Evolutionary conservation across 1,140 invertebrate species (phyloP).

Genomic region (Galleria mellonella): DNA sequence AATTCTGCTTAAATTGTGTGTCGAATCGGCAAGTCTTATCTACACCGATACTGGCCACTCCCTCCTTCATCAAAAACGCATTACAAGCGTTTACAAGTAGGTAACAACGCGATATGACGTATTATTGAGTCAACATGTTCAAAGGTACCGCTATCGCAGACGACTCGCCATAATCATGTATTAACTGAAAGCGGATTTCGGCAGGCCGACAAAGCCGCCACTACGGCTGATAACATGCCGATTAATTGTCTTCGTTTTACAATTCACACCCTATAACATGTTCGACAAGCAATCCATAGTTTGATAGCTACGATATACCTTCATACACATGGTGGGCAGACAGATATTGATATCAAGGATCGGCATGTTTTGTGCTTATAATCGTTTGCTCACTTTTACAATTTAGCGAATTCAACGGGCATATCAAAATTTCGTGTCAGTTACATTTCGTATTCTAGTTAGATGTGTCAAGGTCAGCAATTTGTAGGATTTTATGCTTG

Average conservation of each 20-base stretch:
- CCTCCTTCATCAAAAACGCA: constrained; percentile 65
- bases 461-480: no score
- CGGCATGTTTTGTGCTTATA: no score
- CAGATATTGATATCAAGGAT: no score
- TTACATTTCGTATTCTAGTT: no score
- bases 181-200: constrained; percentile 93
- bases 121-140: constrained; percentile 51
- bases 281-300: constrained; percentile 41
- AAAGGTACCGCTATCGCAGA: constrained; percentile 62
- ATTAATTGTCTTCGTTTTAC: constrained; percentile 63
- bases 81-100: constrained; percentile 61
- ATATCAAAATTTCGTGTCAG: no score
- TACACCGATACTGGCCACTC: constrained; percentile 36
- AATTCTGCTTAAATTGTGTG: no score
- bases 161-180: constrained; percentile 79
- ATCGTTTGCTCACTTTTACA: no score
- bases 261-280: constrained; percentile 37
- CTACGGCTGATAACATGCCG: constrained; percentile 39
- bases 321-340: no score
- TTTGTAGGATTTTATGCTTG: no score
- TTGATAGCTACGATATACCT: constrained; percentile 19
- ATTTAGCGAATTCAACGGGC: no score
- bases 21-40: constrained; percentile 18
- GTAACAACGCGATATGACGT: constrained; percentile 46
- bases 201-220: constrained; percentile 55